Conservation (phyloP, 2,113 vertebrate genomes). For the Anoplopoma fimbria region DNA sequence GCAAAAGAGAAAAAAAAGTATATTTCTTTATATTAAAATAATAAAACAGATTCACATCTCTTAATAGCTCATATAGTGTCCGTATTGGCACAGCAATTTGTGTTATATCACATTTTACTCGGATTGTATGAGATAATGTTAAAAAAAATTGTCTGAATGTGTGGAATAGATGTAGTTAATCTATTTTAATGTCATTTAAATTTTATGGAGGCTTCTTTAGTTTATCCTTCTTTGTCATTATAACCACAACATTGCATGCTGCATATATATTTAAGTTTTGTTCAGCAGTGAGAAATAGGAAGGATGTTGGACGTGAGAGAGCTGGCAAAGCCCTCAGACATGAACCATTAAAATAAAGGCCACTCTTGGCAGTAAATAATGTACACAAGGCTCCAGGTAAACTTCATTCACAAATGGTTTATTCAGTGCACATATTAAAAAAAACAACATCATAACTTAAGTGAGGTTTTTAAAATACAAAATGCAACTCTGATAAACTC, state of each 20-base stretch:
- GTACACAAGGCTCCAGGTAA: background rate
- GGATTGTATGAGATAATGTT: background rate
- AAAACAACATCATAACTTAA: slow-evolving; percentile 77
- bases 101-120: background rate
- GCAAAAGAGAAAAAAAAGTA: background rate
- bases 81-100: background rate
- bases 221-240: background rate
- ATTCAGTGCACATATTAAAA: slow-evolving; percentile 78
- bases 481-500: slow-evolving; percentile 32
- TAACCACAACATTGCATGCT: background rate
- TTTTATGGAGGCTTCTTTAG: background rate
- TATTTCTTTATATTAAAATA: background rate
- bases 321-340: background rate
- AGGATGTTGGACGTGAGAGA: background rate
- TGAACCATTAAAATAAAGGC: background rate
- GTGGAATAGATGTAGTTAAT: background rate
- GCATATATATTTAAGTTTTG: background rate
- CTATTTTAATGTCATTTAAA: background rate
- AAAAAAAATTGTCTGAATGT: background rate
- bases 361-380: background rate
- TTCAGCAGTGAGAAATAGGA: background rate
- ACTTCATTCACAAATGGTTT: slow-evolving; percentile 73
- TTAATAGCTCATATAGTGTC: background rate
- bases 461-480: slow-evolving; percentile 51
- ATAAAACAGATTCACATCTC: background rate